Percentiles rank a stretch among this genome's conserved stretches.
Evolutionary conservation across 2,888 invertebrate genomes (phyloP).

Genomic region (Oscheius sp.): DNA sequence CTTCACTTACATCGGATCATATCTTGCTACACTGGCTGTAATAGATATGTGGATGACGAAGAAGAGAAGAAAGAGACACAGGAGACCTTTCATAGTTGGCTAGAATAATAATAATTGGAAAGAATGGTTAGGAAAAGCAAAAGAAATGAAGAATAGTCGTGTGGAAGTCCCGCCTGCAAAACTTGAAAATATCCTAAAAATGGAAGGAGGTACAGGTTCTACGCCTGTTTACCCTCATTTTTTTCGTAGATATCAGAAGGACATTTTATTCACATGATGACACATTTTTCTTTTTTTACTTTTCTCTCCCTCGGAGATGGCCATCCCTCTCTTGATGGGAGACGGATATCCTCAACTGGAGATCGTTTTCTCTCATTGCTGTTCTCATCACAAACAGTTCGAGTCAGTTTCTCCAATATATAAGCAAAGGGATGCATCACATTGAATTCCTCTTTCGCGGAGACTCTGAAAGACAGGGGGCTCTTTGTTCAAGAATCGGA

Average conservation of each 20-base stretch:
- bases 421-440: constrained; percentile 55
- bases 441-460: constrained; percentile 45
- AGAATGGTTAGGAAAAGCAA: too few species aligned
- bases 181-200: too few species aligned
- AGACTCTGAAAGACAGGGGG: too few species aligned
- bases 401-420: constrained; percentile 42
- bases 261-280: constrained; percentile 32
- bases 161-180: too few species aligned
- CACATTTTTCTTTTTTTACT: constrained; percentile 40
- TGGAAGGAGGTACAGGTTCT: too few species aligned
- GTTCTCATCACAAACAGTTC: constrained; percentile 26
- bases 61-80: not conserved
- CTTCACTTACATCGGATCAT: not conserved
- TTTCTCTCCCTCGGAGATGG: constrained; percentile 18
- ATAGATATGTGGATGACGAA: too few species aligned
- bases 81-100: not conserved
- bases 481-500: too few species aligned
- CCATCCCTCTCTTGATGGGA: constrained; percentile 38
- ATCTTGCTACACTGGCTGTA: not conserved
- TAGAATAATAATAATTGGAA: not conserved
- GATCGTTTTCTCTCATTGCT: constrained; percentile 35
- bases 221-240: not conserved
- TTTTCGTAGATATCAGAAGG: not conserved
- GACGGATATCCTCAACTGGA: constrained; percentile 36
- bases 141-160: not conserved